Evolutionary conservation across 2,113 vertebrate genomes (phyloP), one percentile per base, ranked within the genome.

Genomic region (Tachuris rubrigastra): DNA sequence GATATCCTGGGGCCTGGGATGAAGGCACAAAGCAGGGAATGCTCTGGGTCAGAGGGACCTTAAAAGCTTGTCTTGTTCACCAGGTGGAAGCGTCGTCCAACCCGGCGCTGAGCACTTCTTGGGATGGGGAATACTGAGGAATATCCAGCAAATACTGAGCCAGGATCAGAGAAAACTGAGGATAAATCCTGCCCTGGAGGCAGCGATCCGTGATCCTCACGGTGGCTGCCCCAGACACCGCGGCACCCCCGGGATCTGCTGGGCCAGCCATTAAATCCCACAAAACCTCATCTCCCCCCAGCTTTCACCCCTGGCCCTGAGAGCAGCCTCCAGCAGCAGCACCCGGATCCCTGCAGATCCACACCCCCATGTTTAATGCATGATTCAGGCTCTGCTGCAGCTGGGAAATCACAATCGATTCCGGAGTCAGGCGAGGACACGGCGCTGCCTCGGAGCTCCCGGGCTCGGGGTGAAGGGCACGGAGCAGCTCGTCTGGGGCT

Each of bases 1-100:
- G 33, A 99, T 99, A 66, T 99, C 99, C 87, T 99, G 99, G 74
- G 99, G 99, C 95, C 99, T 99, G 96, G 10, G 41, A 35, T 2
- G 6, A 25, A 17, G 41, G 71, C 78, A 83, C n/a, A 55, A 41
- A 49, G 8, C 63, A 16, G 5, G 55, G 14, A 22, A 11, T 31
- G 63, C n/a, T 31, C 31, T 19, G 71, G 47, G 9, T 8, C 7
- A 25, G 53, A 83, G 24, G n/a, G 13, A 30, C 10, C 20, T 47
- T 5, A 75, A 31, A 31, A 41, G 39, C 46, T 75, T 18, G 10
- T 42, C 35, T 19, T 1, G 1, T 23, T 60, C 55, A 10, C 2
- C 27, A 33, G 6, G 14, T 27, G 33, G 62, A 50, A 76, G 59
- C 42, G 37, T 37, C 15, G 33, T n/a, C 28, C 33, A 17, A 3